Evolutionary conservation across 2,888 invertebrate species (phyloP).

Genomic region (Idaea biselata): DNA sequence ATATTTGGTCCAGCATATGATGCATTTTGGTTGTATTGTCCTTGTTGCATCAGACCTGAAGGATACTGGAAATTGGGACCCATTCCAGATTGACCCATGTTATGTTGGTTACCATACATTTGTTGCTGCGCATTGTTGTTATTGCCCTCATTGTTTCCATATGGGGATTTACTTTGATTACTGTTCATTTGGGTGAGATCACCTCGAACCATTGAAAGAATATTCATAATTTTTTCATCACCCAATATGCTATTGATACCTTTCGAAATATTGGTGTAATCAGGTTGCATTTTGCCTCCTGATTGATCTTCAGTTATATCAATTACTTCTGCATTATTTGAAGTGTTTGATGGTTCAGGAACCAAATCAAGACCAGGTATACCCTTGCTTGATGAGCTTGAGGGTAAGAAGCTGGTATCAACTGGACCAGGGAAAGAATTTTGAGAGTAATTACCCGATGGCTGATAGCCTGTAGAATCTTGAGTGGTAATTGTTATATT

Average conservation of each 20-base stretch:
- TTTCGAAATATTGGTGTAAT: constrained; percentile 82
- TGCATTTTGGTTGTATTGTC: constrained; percentile 43
- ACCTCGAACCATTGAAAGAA: constrained; percentile 72
- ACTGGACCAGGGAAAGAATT: constrained; percentile 17
- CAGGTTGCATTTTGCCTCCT: constrained; percentile 46
- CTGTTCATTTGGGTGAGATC: constrained; percentile 12
- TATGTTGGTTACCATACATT: constrained; percentile 23
- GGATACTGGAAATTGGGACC: constrained; percentile 34
- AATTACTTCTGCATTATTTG: constrained; percentile 45
- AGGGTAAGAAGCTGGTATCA: constrained; percentile 52
- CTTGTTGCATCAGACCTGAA: constrained; percentile 34
- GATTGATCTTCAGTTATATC: constrained; percentile 54
- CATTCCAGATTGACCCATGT: constrained; percentile 43
- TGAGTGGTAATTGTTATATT: constrained; percentile 44
- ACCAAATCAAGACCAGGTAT: constrained; percentile 89
- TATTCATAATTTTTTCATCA: constrained; percentile 83
- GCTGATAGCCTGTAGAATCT: constrained; percentile 42
- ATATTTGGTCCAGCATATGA: constrained; percentile 32
- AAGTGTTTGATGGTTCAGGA: constrained; percentile 53
- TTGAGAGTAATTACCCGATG: constrained; percentile 27
- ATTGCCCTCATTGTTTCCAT: constrained; percentile 7
- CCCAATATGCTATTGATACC: constrained; percentile 83
- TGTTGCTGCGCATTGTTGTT: constrained; percentile 3
- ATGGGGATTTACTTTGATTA: constrained; percentile 16
- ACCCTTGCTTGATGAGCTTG: constrained; percentile 65